Base-by-base conservation (phyloP, 2,888 invertebrate species). In the Diplazon laetatorius region DNA sequence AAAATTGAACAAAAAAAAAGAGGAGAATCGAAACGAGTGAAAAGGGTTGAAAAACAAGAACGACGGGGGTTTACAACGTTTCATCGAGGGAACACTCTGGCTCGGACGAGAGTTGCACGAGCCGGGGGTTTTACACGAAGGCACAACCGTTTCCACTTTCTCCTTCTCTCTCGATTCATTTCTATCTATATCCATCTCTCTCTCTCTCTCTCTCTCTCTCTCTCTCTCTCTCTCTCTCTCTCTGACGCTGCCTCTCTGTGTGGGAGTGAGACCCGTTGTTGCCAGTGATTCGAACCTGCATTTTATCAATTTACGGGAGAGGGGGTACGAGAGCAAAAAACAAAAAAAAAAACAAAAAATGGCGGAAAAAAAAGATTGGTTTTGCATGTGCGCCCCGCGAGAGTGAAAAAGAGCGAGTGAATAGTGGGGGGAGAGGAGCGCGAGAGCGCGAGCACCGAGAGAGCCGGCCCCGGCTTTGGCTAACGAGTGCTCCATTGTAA, bases 401-500 rank as follows among this genome's bases (percentile, higher is more conserved):
- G 62, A 71, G 76, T 52, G 65, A 46, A 46, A 55, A 44, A 59
- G 65, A 55, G 48, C 30, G 55, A 59, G 66, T 22, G 20, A 14
- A 39, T 46, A 39, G 42, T 14, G 62, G 52, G 59, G 59, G 35
- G 76, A 16, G 63, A 42, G 35, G 68, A 35, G 48, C 18, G 50
- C 20, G 77, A 77, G 79, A 79, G 77, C 69, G 76, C 77, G 59
- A 78, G 70, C 59, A n/a, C n/a, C 18, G 50, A 16, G 77, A 77
- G 79, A 79, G 77, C 69, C 77, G 59, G 76, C 68, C 59, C 12
- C 37, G 82, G 78, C 81, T 75, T 70, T 75, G 80, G 79, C 85
- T 86, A 87, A 87, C 87, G 86, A 86, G 86, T 85, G 83, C 83
- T 84, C 86, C 83, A 86, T 85, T 84, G 84, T 87, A 86, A 87